Conservation (phyloP, 1,140 invertebrate genomes). For the Marisa cornuarietis region DNA sequence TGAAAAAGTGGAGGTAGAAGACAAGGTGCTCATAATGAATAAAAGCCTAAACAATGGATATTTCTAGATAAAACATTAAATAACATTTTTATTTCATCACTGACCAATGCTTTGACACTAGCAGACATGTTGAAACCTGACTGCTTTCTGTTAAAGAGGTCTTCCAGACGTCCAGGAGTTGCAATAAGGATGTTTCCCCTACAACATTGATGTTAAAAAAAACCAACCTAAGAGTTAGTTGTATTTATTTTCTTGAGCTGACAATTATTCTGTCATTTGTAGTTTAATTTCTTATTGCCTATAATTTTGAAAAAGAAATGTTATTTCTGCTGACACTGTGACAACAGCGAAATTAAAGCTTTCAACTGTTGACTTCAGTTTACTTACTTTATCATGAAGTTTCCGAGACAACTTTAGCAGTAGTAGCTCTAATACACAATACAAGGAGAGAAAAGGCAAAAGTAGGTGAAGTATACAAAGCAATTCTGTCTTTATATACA, state of each 20-base stretch:
- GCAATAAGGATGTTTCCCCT: conserved; percentile 86
- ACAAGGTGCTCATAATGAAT: no score
- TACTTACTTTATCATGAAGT: no score
- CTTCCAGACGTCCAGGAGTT: conserved; percentile 91
- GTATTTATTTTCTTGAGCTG: not conserved
- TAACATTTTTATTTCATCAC: conserved; percentile 26
- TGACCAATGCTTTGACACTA: conserved; percentile 79
- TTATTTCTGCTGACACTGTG: no score
- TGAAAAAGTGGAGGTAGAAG: no score
- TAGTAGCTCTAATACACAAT: no score
- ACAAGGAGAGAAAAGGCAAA: no score
- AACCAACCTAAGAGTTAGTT: not conserved
- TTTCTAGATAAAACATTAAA: not conserved
- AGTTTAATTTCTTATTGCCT: not conserved
- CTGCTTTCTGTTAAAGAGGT: conserved; percentile 78
- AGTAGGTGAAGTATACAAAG: no score
- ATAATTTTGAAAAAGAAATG: no score
- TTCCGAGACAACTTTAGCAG: no score
- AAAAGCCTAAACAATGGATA: conserved; percentile 19
- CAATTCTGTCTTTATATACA: no score
- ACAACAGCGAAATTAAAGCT: no score
- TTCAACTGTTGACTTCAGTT: no score
- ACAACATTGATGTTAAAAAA: conserved; percentile 32
- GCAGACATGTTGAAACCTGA: conserved; percentile 72
- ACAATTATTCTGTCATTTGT: not conserved